Evolutionary conservation across 2,888 invertebrate genomes (phyloP).

Genomic region (Chrysopilus asiliformis): DNA sequence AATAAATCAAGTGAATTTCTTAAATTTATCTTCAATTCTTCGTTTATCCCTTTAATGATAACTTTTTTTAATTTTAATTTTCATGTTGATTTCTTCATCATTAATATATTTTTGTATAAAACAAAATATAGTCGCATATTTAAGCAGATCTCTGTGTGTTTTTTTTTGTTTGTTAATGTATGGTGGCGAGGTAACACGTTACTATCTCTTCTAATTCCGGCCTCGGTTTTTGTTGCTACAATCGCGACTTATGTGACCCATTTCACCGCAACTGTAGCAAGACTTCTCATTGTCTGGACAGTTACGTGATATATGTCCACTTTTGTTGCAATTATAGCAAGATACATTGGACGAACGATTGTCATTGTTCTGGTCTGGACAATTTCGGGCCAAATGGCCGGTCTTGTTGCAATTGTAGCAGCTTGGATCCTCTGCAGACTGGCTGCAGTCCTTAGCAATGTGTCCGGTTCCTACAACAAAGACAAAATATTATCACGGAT

Average conservation of each 20-base stretch:
- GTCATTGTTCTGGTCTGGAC: conserved; percentile 50
- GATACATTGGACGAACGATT: conserved; percentile 39
- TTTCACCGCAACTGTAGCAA: conserved; percentile 87
- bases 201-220: too few species aligned
- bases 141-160: conserved; percentile 4
- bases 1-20: too few species aligned
- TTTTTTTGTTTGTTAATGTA: too few species aligned
- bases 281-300: conserved; percentile 73
- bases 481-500: too few species aligned
- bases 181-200: too few species aligned
- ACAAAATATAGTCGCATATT: conserved; percentile 10
- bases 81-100: conserved; percentile 2
- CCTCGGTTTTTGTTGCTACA: conserved; percentile 39
- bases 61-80: conserved; percentile 8
- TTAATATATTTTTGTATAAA: conserved; percentile 4
- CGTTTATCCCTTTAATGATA: conserved; percentile 8
- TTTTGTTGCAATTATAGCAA: conserved; percentile 92
- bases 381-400: conserved; percentile 85
- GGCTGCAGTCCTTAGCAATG: conserved; percentile 86
- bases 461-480: conserved; percentile 56
- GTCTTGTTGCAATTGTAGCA: conserved; percentile 76
- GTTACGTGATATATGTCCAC: conserved; percentile 80
- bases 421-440: conserved; percentile 66
- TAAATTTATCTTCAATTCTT: conserved; percentile 13
- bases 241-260: conserved; percentile 81